These are phyloP conservation scores for Rhyacophila brunnea DNA, from an alignment of 1,140 invertebrate genomes.

Conservation along the genomic window DNA sequence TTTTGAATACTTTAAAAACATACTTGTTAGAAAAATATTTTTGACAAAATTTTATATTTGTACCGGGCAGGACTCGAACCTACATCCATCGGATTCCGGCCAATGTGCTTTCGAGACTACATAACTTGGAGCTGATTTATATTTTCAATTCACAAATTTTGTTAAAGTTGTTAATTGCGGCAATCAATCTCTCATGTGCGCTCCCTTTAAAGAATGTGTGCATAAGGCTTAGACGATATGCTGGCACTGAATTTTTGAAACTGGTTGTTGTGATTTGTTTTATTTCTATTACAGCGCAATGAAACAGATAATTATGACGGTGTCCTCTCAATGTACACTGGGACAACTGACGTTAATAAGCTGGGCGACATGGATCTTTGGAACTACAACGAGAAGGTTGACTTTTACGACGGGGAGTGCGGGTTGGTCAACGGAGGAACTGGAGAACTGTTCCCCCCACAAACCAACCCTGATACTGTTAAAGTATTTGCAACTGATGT, in stretches of 20 bases:
- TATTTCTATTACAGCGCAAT: conserved; percentile 60
- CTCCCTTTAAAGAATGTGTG: too few species aligned
- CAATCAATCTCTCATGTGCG: not conserved
- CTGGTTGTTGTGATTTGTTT: not conserved
- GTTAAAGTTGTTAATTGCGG: not conserved
- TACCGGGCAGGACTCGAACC: too few species aligned
- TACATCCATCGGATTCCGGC: not conserved
- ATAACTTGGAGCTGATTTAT: not conserved
- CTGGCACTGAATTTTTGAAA: not conserved
- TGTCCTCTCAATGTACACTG: conserved; percentile 71
- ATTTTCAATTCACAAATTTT: not conserved
- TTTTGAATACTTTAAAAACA: too few species aligned
- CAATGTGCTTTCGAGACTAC: too few species aligned
- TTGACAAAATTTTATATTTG: too few species aligned
- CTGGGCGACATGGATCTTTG: conserved; percentile 67
- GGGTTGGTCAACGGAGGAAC: conserved; percentile 65
- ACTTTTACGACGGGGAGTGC: conserved; percentile 61
- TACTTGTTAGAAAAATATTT: too few species aligned
- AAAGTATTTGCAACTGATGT: conserved; percentile 69
- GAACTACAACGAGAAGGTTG: conserved; percentile 60
- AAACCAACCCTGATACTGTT: conserved; percentile 55
- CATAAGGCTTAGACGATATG: not conserved
- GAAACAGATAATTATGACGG: conserved; percentile 69
- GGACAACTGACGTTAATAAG: conserved; percentile 59
- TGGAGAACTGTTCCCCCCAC: conserved; percentile 76